phyloP scores from a whole-genome alignment of 2,888 invertebrate species.

The Rhagium mordax region DNA sequence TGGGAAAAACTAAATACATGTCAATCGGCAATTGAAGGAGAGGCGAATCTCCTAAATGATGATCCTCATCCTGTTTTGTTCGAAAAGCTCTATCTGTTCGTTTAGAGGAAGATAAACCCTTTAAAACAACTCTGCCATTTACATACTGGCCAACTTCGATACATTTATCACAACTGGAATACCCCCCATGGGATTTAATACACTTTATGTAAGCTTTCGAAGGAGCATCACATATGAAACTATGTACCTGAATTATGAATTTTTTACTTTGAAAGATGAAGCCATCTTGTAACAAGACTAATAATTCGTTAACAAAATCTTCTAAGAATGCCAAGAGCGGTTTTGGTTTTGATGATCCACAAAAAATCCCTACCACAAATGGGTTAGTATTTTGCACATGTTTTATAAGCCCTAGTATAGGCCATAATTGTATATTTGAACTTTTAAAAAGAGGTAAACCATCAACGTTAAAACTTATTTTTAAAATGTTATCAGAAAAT shows the following conservation, averaged over 20 bases:
- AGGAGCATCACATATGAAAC: constrained; percentile 40
- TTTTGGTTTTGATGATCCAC: not conserved
- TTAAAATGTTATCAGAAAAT: not conserved
- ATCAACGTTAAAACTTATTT: not conserved
- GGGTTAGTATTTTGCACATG: not conserved
- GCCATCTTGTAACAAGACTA: constrained; percentile 30
- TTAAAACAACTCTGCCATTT: constrained; percentile 11
- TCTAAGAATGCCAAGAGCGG: not conserved
- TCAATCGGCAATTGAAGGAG: constrained; percentile 7
- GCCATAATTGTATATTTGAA: not conserved
- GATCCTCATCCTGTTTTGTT: constrained; percentile 10
- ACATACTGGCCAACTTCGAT: constrained; percentile 23
- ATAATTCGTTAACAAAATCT: constrained; percentile 20
- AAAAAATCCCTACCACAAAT: not conserved
- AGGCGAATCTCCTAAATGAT: constrained; percentile 18
- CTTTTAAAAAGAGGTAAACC: not conserved
- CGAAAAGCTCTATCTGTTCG: constrained; percentile 15
- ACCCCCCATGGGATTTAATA: constrained; percentile 37
- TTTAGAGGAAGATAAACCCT: constrained; percentile 4
- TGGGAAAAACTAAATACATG: not conserved
- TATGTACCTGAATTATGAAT: constrained; percentile 28
- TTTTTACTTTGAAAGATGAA: constrained; percentile 26
- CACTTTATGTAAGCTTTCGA: constrained; percentile 40
- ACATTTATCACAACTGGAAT: constrained; percentile 41
- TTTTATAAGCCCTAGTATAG: not conserved